Evolutionary conservation across 2,888 invertebrate genomes (phyloP).

Genomic region (Agriopis marginaria): DNA sequence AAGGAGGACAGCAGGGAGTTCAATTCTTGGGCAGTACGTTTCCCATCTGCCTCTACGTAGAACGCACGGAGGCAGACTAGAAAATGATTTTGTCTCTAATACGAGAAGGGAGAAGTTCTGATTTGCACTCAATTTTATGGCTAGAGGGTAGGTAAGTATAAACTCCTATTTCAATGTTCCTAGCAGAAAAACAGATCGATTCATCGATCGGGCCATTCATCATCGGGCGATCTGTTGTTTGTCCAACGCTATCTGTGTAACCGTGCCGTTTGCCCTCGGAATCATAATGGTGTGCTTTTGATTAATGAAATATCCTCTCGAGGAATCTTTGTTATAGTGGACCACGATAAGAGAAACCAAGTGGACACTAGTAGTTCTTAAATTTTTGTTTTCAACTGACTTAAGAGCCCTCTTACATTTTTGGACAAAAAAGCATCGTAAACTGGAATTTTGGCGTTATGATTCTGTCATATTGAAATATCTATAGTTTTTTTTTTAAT

Average conservation of each 20-base stretch:
- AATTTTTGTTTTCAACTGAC: neutral
- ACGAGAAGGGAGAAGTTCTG: too few species aligned
- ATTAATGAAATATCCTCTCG: conserved; percentile 39
- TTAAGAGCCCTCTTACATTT: too few species aligned
- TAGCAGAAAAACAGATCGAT: conserved; percentile 22
- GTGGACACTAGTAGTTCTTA: neutral
- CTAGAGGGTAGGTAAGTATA: neutral
- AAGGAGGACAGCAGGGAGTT: too few species aligned
- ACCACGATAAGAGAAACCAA: neutral
- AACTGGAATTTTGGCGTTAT: too few species aligned
- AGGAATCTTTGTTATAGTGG: conserved; percentile 24
- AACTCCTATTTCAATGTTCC: conserved; percentile 1
- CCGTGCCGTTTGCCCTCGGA: conserved; percentile 22
- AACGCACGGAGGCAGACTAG: too few species aligned
- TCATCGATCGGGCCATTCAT: conserved; percentile 20
- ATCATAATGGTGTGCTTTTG: conserved; percentile 39
- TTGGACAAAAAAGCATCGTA: too few species aligned
- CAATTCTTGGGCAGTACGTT: too few species aligned
- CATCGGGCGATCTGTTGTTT: conserved; percentile 30
- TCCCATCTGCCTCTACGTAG: too few species aligned
- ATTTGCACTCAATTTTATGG: too few species aligned
- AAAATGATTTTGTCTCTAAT: too few species aligned
- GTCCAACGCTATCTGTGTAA: conserved; percentile 31
- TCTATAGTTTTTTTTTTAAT: too few species aligned
- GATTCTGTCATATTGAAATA: too few species aligned